phyloP scores from a whole-genome alignment of 2,113 vertebrate genomes.

The Fulica atra region DNA sequence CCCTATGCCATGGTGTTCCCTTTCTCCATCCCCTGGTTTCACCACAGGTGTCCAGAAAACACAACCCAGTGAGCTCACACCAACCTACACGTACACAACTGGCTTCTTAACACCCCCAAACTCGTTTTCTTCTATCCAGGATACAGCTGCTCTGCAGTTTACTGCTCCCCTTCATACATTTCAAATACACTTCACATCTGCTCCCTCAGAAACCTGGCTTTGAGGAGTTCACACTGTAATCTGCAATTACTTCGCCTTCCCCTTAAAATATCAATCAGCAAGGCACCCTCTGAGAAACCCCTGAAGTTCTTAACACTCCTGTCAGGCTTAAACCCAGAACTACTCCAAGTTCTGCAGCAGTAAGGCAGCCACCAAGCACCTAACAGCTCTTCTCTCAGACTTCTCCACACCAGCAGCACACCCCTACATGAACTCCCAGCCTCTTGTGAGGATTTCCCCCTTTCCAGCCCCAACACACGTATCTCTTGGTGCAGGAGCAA shows the following conservation, averaged over 20 bases:
- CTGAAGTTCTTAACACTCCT: background rate
- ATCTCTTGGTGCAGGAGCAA: background rate
- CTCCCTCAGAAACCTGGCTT: background rate
- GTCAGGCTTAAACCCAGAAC: background rate
- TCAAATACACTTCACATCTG: background rate
- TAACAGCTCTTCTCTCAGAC: background rate
- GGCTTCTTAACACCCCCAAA: background rate
- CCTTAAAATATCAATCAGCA: background rate
- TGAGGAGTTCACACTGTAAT: background rate
- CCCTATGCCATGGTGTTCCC: background rate
- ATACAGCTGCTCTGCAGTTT: background rate
- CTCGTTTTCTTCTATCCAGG: background rate
- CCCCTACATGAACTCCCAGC: background rate
- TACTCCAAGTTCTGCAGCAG: background rate
- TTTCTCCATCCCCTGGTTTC: background rate
- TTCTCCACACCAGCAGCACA: background rate
- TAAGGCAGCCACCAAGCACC: background rate
- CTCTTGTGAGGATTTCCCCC: background rate
- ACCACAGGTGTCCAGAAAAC: background rate
- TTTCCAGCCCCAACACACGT: background rate
- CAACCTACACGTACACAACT: rapidly evolving
- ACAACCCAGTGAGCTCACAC: background rate
- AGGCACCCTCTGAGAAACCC: background rate
- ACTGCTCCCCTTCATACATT: background rate
- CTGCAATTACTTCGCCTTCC: background rate